These are phyloP conservation scores for Tiliacea aurago DNA, from an alignment of 2,888 invertebrate species.

Conservation along the genomic window DNA sequence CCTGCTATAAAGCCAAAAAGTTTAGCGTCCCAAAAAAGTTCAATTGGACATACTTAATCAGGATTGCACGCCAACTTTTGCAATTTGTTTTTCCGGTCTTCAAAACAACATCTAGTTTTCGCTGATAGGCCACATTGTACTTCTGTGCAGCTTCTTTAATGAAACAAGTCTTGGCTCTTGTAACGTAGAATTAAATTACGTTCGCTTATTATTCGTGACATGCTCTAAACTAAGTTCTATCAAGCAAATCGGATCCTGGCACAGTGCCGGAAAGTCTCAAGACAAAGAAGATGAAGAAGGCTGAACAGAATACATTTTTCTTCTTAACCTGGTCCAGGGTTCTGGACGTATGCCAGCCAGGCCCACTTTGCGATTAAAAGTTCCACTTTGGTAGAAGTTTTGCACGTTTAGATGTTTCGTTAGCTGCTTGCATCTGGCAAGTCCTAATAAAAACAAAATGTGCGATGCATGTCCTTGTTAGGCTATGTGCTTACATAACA, in stretches of 20 bases:
- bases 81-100: slow-evolving; percentile 17
- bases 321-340: slow-evolving; percentile 16
- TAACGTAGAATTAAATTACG: slow-evolving; percentile 30
- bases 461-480: slow-evolving; percentile 5
- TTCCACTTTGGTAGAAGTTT: slow-evolving; percentile 19
- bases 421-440: slow-evolving; percentile 2
- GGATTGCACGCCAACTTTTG: slow-evolving; percentile 20
- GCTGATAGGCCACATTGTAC: slow-evolving; percentile 26
- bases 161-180: slow-evolving; percentile 10
- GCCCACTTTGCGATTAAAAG: slow-evolving; percentile 13
- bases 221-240: slow-evolving; percentile 34
- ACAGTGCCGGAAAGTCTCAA: slow-evolving; percentile 33
- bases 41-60: background rate
- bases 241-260: slow-evolving; percentile 29
- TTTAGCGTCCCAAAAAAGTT: background rate
- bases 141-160: slow-evolving; percentile 3
- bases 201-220: slow-evolving; percentile 16
- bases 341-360: slow-evolving; percentile 41
- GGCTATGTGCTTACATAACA: too few species aligned
- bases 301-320: slow-evolving; percentile 15
- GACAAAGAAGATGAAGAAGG: slow-evolving; percentile 32
- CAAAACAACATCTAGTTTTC: slow-evolving; percentile 7
- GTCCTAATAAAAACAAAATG: slow-evolving; percentile 1
- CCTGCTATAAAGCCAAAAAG: slow-evolving; percentile 5
- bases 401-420: background rate